Evolutionary conservation across 1,140 invertebrate genomes (phyloP).

Genomic region (Diachasma alloeum): DNA sequence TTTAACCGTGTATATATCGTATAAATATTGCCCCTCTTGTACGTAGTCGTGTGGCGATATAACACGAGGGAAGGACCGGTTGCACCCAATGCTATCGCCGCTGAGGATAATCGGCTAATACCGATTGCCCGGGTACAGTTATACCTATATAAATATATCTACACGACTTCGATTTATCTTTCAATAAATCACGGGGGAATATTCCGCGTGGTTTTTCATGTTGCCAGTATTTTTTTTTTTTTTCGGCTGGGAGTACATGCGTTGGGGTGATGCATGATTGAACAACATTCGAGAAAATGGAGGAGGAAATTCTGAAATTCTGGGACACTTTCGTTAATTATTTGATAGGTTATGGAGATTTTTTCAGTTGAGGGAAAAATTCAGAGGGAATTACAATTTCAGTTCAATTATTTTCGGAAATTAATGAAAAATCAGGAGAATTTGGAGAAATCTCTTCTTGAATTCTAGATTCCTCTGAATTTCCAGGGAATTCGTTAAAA

Average conservation of each 20-base stretch:
- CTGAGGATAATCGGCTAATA: slow-evolving; percentile 35
- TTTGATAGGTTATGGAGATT: too few species aligned
- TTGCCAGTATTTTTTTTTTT: background rate
- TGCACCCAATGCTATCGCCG: slow-evolving; percentile 43
- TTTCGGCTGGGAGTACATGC: background rate
- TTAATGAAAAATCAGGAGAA: too few species aligned
- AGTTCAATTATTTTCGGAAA: too few species aligned
- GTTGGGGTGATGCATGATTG: background rate
- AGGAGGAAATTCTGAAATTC: too few species aligned
- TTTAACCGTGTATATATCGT: slow-evolving; percentile 15
- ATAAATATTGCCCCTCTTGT: slow-evolving; percentile 12
- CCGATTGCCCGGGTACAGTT: slow-evolving; percentile 33
- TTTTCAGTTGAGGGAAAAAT: too few species aligned
- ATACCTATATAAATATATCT: slow-evolving; percentile 22
- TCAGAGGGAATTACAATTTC: too few species aligned
- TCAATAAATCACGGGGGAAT: slow-evolving; percentile 26
- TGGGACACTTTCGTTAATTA: too few species aligned
- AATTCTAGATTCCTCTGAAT: too few species aligned
- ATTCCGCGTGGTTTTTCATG: slow-evolving; percentile 6
- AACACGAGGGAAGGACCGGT: slow-evolving; percentile 51
- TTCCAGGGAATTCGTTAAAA: too few species aligned
- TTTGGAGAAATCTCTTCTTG: too few species aligned
- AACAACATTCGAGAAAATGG: too few species aligned
- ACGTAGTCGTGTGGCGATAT: slow-evolving; percentile 6
- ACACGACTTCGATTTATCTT: slow-evolving; percentile 27